phyloP scores from a whole-genome alignment of 2,888 invertebrate species.

The Dynastes hyllus region DNA sequence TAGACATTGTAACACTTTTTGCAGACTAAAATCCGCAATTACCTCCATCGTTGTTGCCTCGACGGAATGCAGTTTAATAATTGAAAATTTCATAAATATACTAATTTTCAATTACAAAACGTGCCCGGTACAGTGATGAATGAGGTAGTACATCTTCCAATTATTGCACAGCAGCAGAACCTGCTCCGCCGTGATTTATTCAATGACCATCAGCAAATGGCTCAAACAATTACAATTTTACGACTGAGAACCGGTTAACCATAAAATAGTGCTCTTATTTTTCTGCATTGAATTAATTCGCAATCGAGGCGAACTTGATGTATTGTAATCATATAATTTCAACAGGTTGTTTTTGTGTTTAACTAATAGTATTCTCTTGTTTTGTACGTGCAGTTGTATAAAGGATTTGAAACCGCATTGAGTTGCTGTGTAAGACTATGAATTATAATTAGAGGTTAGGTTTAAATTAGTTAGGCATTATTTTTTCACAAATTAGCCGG shows the following conservation, averaged over 20 bases:
- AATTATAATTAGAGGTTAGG: no score
- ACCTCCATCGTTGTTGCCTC: neutral
- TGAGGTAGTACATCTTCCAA: constrained; percentile 55
- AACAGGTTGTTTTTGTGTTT: constrained; percentile 42
- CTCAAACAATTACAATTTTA: constrained; percentile 55
- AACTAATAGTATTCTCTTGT: neutral
- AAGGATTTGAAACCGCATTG: neutral
- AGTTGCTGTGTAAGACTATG: no score
- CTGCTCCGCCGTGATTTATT: constrained; percentile 55
- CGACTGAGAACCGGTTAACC: constrained; percentile 48
- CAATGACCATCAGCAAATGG: constrained; percentile 50
- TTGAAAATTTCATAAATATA: constrained; percentile 55
- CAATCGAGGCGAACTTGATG: constrained; percentile 37
- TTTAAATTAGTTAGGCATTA: no score
- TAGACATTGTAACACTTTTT: neutral
- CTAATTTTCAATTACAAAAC: constrained; percentile 56
- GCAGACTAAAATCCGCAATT: constrained; percentile 12
- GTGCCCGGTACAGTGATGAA: constrained; percentile 52
- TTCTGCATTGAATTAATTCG: constrained; percentile 49
- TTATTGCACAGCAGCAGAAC: constrained; percentile 55
- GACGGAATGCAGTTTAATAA: constrained; percentile 46
- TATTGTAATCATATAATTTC: constrained; percentile 47
- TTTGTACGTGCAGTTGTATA: neutral
- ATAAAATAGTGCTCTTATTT: constrained; percentile 48
- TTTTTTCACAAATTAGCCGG: no score